Conservation (phyloP, 2,113 vertebrate genomes). For the Rhodinocichla rosea region DNA sequence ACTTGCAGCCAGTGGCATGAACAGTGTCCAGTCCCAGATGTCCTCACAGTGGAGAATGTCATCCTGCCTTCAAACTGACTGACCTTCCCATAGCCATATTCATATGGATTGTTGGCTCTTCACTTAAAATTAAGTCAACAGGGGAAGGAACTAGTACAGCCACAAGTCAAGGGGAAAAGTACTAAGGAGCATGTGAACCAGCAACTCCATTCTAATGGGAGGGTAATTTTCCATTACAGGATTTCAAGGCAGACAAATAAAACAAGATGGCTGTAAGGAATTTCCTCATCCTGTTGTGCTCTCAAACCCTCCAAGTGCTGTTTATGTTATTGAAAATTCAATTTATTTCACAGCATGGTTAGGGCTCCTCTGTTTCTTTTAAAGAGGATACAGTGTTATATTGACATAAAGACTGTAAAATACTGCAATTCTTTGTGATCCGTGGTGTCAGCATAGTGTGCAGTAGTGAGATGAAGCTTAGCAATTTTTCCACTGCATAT, state of each 20-base stretch:
- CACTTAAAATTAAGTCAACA: neutral
- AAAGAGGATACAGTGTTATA: neutral
- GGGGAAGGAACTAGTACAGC: neutral
- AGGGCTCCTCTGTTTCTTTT: neutral
- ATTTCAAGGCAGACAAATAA: neutral
- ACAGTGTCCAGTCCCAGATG: neutral
- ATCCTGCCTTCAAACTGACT: neutral
- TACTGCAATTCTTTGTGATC: neutral
- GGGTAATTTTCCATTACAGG: neutral
- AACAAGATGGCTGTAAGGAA: neutral
- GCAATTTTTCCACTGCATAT: neutral
- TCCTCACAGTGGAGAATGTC: neutral
- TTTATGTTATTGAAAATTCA: neutral
- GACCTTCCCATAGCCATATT: neutral
- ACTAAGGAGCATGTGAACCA: neutral
- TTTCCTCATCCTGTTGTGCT: neutral
- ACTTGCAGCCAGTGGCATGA: neutral
- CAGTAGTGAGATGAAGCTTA: neutral
- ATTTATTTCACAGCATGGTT: neutral
- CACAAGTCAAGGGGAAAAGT: neutral
- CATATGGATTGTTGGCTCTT: neutral
- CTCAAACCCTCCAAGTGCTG: neutral
- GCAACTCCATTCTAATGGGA: neutral
- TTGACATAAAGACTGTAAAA: neutral
- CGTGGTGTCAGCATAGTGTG: neutral